Base-by-base conservation (phyloP, 2,797 vertebrate species). In the Gymnoscopelus braueri region DNA sequence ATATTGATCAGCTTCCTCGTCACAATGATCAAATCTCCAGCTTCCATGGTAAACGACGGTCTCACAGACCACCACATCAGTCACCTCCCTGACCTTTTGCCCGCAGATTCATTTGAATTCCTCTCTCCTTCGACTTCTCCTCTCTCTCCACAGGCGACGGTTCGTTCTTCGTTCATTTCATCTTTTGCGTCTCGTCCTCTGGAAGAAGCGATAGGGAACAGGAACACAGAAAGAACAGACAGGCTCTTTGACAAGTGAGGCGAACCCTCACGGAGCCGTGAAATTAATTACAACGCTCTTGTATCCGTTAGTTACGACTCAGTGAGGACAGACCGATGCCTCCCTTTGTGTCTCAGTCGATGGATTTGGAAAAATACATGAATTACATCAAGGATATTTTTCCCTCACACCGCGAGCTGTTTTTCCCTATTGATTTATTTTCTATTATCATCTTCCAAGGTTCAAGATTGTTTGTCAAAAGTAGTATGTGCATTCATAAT, bases 231-330 rank as follows among this genome's bases (percentile, higher is more conserved):
- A 67, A 59, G 62, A 72, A 59, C 66, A 72, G 63, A 62, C 63
- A 67, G 32, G 24, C 47, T 63, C 61, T 77, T 66, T 73, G 69
- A 80, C 74, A 75, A 74, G 63, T 64, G 60, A 65, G 70, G 66
- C 70, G 59, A 77, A 68, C 80, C 68, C 72, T 74, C 67, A 71
- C 60, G 62, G 67, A 56, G 60, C 69, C 54, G 59, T 63, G 58
- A 56, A 73, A 69, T 83, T 71, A 79, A 82, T 85, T 72, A 79
- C 63, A 61, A 72, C 50, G 49, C 67, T 60, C 65, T 69, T 79
- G 71, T 79, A 65, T 83, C 68, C 23, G 66, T 79, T 77, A 77
- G 71, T 75, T 75, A 70, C 63, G 72, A 75, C 64, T 77, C 75
- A 53, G 67, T 50, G 73, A 74, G 39, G 39, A 44, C 39, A 44